Percentiles rank a stretch among this genome's conserved stretches.
Evolutionary conservation across 37 sponge, comb jelly and placozoan genomes (phyloP).

Genomic region (Theonella swinhoei): DNA sequence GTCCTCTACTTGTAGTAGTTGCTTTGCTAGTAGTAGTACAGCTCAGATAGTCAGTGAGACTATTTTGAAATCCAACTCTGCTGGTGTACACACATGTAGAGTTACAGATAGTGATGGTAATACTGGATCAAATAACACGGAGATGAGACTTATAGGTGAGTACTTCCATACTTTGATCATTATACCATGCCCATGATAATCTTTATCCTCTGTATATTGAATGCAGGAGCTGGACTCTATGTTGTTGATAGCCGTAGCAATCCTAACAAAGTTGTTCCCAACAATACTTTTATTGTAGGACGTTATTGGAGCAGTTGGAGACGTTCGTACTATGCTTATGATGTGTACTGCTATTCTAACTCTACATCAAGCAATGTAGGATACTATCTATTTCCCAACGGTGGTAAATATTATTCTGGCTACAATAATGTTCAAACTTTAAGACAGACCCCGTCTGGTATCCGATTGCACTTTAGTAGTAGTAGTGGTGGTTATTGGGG

Average conservation of each 20-base stretch:
- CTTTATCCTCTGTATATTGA: neutral
- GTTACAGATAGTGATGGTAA: neutral
- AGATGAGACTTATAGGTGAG: constrained; percentile 21
- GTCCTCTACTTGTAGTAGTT: constrained; percentile 17
- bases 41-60: neutral
- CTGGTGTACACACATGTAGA: constrained; percentile 20
- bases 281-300: neutral
- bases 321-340: neutral
- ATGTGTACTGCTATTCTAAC: constrained; percentile 5
- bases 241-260: neutral
- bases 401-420: neutral
- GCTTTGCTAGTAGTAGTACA: constrained; percentile 7
- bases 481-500: too few species aligned
- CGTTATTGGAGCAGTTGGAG: too few species aligned
- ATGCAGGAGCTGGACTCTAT: constrained; percentile 1
- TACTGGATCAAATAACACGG: neutral
- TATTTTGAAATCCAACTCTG: neutral
- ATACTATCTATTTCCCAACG: neutral
- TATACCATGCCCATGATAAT: too few species aligned
- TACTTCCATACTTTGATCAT: neutral
- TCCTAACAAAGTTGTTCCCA: too few species aligned
- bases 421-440: too few species aligned
- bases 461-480: too few species aligned
- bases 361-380: neutral
- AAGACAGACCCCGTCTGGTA: too few species aligned